Evolutionary conservation across 2,888 invertebrate species (phyloP).

Genomic region (Bombylius discolor): DNA sequence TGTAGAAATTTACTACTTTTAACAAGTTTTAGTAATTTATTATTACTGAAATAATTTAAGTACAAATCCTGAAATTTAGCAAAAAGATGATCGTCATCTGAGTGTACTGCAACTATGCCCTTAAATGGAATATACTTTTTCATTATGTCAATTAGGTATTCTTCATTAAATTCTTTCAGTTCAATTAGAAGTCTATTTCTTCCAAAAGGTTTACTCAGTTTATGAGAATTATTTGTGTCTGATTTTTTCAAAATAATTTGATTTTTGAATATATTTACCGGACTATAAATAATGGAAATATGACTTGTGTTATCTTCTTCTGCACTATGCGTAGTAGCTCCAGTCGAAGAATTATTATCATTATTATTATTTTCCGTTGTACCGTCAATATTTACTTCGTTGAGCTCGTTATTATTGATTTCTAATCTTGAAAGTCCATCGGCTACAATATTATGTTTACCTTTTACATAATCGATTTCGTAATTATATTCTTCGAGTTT

Average conservation of each 20-base stretch:
- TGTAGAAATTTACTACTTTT: slow-evolving; percentile 5
- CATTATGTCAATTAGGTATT: neutral
- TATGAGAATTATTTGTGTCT: slow-evolving; percentile 6
- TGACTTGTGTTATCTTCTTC: slow-evolving; percentile 1
- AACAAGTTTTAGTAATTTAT: neutral
- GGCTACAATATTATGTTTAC: neutral
- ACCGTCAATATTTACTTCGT: neutral
- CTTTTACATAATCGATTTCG: neutral
- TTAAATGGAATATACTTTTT: slow-evolving; percentile 4
- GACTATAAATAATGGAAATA: slow-evolving; percentile 1
- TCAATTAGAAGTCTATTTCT: slow-evolving; percentile 7
- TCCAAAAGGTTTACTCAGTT: neutral
- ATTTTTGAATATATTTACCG: slow-evolving; percentile 3
- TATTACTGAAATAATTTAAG: no score
- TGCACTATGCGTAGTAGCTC: no score
- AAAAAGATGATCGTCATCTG: slow-evolving; percentile 1
- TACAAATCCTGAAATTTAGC: slow-evolving; percentile 5
- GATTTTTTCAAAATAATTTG: no score
- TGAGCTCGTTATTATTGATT: neutral
- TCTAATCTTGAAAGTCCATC: neutral
- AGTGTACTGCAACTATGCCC: slow-evolving; percentile 7
- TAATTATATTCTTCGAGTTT: neutral
- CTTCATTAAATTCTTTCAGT: slow-evolving; percentile 4
- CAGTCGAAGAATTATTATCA: no score
- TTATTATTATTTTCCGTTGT: neutral